Evolutionary conservation across 2,797 vertebrate species (phyloP), one percentile per base, ranked within the genome.

Genomic region (Melanotaenia parkinsoni): DNA sequence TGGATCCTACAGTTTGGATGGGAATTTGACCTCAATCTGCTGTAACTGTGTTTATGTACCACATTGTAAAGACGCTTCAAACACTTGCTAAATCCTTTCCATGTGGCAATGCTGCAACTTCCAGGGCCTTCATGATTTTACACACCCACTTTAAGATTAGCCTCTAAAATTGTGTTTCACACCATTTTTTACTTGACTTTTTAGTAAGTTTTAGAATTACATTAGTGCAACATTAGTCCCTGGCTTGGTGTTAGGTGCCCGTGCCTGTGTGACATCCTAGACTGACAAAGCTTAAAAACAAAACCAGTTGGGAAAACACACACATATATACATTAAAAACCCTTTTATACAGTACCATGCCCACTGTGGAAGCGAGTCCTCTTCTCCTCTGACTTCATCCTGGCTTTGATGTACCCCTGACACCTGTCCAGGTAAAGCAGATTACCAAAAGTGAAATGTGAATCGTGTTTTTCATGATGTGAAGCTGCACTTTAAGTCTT

Each of bases 351-450:
- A 88, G 94, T 95, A 99, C 98, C 90, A 14, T 98, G 95, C 84
- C 97, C 96, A 73, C 97, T 98, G 90, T 97, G 97, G 87, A 97
- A 94, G 70, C 96, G 95, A 67, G 95, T 94, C 88, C 97, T 96
- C 92, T 98, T 98, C 88, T 98, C 98, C 86, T 98, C 96, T 61
- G 98, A 98, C 92, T 99, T 98, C 96, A 99, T 97, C 93, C 98
- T 97, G 80, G 98, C 96, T 88, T 99, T 99, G 87, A 99, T 99
- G 86, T 98, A 99, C 83, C 97, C 96, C 40, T 98, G 98, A 92
- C 98, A 99, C 88, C 98, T 99, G 95, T 4, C 58, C 37, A 74
- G 35, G 51, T 47, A 14, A 81, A 75, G 0, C 66, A 79, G 20
- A 70, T 58, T 24, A 51, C 18, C 45, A 76, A 26, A 60, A 73